Evolutionary conservation across 2,888 invertebrate genomes (phyloP), one percentile per base, ranked within the genome.

Genomic region (Thysanoteuthis rhombus): DNA sequence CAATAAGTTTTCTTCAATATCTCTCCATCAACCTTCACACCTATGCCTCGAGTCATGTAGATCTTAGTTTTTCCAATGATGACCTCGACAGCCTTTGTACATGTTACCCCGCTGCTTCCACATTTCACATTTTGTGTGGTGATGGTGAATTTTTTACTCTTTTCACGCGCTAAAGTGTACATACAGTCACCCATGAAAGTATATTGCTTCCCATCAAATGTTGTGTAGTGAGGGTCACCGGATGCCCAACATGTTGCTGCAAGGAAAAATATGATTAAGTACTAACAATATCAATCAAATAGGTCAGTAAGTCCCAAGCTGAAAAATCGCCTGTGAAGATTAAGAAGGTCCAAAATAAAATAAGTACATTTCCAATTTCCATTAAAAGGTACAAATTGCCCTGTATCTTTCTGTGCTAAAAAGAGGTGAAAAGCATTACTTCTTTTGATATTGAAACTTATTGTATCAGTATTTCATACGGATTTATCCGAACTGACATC

Each of bases 101-200:
- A 99, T 0, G 98, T 98, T 0, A 98, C 98, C 0, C 98, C 98
- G 28, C 98, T 98, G 0, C 98, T 98, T 8, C 98, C 98, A 95
- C 99, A 99, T 0, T 98, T 98, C 0, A 98, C 98, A 96, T 98
- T 98, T 98, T 98, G 96, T 95, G 98, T 98, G 93, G 98, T 98
- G 0, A 99, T 98, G 1, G 45, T 42, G 36, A 93, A 94, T 19
- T 16, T 5, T 38, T 93, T 90, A n/a, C 36, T 47, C 28, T 90
- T 42, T n/a, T 36, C 75, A 0, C 75, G 38, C 32, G 58, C 58
- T 5, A 94, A 40, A 8, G 39, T 93, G 38, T 93, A 94, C 32
- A 90, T 52, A 58, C 94, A 94, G n/a, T 45, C 36, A 16, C 93
- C 94, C 89, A 93, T 93, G 45, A 94, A 94, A 75, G 93, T 45